Evolutionary conservation across 1,140 invertebrate species (phyloP), one percentile per base, ranked within the genome.

Genomic region (Drosophila sucinea): DNA sequence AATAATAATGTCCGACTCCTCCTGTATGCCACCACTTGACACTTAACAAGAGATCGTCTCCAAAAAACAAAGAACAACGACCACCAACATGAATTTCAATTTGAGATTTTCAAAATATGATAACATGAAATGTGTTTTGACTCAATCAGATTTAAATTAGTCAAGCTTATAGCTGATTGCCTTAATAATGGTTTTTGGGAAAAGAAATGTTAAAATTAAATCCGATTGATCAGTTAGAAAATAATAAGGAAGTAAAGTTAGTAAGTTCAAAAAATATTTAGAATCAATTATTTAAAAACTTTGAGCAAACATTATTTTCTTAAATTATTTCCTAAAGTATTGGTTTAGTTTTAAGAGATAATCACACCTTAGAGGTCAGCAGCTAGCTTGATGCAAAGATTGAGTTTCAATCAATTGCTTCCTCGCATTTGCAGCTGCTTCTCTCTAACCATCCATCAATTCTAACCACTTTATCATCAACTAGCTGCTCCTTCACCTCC

Each of bases 1-100:
- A 83, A 83, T 84, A 73, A 82, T 38, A 72, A 73, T 70, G 67
- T 69, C 57, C 5, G 10, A 11, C 27, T 23, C 29, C 30, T 7
- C 29, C 30, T 7, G n/a, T 51, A 41, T 11, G 35, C 30, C 2
- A 30, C 23, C 44, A 51, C 44, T 51, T 70, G 61, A 65, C 66
- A 64, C 55, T 56, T 74, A 64, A 60, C 67, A 66, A 57, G 67
- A 35, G 30, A 57, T 23, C 38, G 29, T 8, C 56, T 65, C 7
- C 40, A 1, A n/a, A n/a, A n/a, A 32, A 56, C 4, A 56, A 17
- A 29, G 32, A 32, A 30, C 2, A 23, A 56, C 7, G 3, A 1
- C 17, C 11, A 8, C 10, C 17, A 54, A 17, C 7, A 56, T 32
- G 11, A 56, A 56, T 32, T 17, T 56, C 2, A 56, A 27, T 32